Base-by-base conservation (phyloP, 2,113 vertebrate genomes). In the Chaetorhynchus papuensis region DNA sequence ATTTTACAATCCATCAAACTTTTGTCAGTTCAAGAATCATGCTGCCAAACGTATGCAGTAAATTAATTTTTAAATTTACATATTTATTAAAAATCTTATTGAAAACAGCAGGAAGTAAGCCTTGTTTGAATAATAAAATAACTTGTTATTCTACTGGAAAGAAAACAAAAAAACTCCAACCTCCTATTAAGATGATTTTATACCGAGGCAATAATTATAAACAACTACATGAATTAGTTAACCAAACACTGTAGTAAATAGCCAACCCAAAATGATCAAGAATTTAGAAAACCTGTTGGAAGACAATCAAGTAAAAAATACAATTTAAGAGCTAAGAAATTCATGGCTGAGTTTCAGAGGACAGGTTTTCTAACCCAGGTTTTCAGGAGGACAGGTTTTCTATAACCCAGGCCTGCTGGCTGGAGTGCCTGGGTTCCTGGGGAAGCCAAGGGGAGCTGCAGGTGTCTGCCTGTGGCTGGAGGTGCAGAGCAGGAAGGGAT, bases 51-150 rank as follows among this genome's bases (percentile, higher is more conserved):
- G 44, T 95, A 98, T 96, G 97, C 94, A 97, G 97, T 97, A 98
- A 98, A 98, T 98, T 97, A 98, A 98, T 98, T 97, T 98, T 95
- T 80, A 96, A 96, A 98, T 98, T 98, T 98, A 98, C 98, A 98
- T 98, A 98, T 98, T 98, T 98, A 98, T 98, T 98, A 98, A 98
- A 98, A 97, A 96, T 98, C 68, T 54, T 98, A 98, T 97, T 98
- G 97, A 96, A 98, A 98, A 96, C 97, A 98, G 97, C 97, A 97
- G 97, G 97, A 98, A 97, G 92, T 97, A 92, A 97, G 95, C 76
- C 89, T 89, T 71, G 97, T 98, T 97, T 97, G 98, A 98, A 98
- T 98, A 97, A 98, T 97, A 98, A 98, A 98, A 96, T 97, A 97
- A 97, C 94, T 97, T 97, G 96, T 97, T 98, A 98, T 97, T 97